Percentiles rank a stretch among this genome's conserved stretches.
Conservation (phyloP, 2,888 invertebrate genomes). For the Apamea epomidion region DNA sequence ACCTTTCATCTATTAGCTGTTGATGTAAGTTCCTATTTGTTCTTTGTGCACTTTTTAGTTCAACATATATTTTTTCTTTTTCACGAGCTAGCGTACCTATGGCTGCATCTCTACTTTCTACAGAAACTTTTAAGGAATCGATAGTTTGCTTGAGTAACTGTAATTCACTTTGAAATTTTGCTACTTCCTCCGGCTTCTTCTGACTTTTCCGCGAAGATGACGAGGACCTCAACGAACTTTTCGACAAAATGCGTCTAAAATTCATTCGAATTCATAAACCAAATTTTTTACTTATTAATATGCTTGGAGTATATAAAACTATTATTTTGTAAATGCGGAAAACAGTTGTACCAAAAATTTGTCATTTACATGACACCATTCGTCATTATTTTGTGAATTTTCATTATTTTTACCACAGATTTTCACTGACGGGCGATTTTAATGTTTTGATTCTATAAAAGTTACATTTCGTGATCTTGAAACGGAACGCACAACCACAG, state of each 20-base stretch:
- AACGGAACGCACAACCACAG: conserved; percentile 50
- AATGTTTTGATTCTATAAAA: not conserved
- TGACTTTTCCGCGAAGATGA: conserved; percentile 70
- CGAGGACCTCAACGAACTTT: conserved; percentile 71
- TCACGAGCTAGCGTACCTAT: conserved; percentile 86
- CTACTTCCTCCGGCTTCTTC: conserved; percentile 72
- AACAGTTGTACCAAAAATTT: conserved; percentile 65
- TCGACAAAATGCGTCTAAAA: conserved; percentile 74
- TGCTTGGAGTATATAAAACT: conserved; percentile 54
- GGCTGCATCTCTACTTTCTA: conserved; percentile 85
- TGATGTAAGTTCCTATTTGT: conserved; percentile 86
- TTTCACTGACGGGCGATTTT: not conserved
- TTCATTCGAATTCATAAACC: conserved; percentile 70
- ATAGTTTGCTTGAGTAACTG: conserved; percentile 83
- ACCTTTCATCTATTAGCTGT: conserved; percentile 89
- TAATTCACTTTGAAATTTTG: conserved; percentile 80
- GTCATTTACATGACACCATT: conserved; percentile 64
- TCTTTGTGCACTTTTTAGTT: conserved; percentile 86
- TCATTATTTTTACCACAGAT: conserved; percentile 4
- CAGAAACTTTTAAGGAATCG: conserved; percentile 82
- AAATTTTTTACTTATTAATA: conserved; percentile 60
- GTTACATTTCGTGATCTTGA: not conserved
- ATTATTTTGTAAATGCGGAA: conserved; percentile 63
- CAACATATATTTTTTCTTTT: conserved; percentile 87
- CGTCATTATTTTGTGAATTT: conserved; percentile 13